Evolutionary conservation across 2,113 vertebrate genomes (phyloP), one percentile per base, ranked within the genome.

Genomic region (Numida meleagris): DNA sequence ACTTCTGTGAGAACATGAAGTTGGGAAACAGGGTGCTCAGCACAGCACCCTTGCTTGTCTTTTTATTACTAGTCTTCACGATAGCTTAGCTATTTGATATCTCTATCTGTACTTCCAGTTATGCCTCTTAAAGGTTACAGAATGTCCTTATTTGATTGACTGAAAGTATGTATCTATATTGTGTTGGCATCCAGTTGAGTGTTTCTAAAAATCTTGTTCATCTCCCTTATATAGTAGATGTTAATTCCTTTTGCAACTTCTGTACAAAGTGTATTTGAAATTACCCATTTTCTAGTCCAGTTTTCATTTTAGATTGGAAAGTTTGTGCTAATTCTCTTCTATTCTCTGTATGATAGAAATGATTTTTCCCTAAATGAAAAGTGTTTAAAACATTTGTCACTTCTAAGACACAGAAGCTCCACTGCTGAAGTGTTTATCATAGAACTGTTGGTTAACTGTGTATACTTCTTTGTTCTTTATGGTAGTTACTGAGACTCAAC

Each of bases 171-270:
- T n/a, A 50, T 13, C 17, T 62, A 3, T 24, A 38, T 57, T 65
- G 2, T 4, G 1, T 43, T 65, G 16, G 6, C 1, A 88, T 27
- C 13, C 27, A 58, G 11, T 1, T 71, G 42, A 61, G 27, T 40
- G 4, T 27, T 59, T 46, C 4, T 21, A 48, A 63, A 53, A n/a
- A 65, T 72, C 34, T 55, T 4, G 2, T 34, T 24, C 17, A 42
- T 4, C 3, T 1, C 2, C 0, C 6, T 59, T 74, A 19, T 67
- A 38, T 2, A 45, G 6, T 16, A 92, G 3, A 20, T 27, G 3
- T 65, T 42, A 63, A 63, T 43, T 63, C 14, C 18, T 91, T 82
- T 34, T 25, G 6, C 9, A 79, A 27, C 3, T 3, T 13, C 48
- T 40, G 61, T 53, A 63, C 7, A 57, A 13, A 61, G 8, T 31